Evolutionary conservation across 2,888 invertebrate species (phyloP).

Genomic region (Pilophorus perplexus): DNA sequence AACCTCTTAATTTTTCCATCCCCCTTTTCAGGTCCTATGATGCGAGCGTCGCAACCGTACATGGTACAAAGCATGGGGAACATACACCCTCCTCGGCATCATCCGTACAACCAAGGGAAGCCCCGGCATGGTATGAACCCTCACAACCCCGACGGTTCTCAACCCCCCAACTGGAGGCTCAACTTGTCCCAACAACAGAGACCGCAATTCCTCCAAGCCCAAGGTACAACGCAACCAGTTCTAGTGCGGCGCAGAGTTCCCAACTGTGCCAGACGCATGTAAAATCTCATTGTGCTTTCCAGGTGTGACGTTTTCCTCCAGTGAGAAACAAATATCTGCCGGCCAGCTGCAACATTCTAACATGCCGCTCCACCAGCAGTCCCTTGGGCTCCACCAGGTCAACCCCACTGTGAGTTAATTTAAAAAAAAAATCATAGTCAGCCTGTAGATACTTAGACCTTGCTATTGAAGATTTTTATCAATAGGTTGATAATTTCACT

Average conservation of each 20-base stretch:
- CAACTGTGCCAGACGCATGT: no score
- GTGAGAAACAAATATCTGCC: slow-evolving; percentile 33
- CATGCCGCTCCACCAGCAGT: slow-evolving; percentile 50
- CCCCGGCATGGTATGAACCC: slow-evolving; percentile 17
- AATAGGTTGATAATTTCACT: no score
- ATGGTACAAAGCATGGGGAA: slow-evolving; percentile 24
- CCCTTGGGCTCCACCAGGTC: slow-evolving; percentile 51
- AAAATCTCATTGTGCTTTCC: no score
- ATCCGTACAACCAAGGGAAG: slow-evolving; percentile 32
- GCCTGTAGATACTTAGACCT: no score
- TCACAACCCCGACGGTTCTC: slow-evolving; percentile 7
- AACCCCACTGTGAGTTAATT: slow-evolving; percentile 51
- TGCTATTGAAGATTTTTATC: no score
- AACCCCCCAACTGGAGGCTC: slow-evolving; percentile 38
- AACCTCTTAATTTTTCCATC: no score
- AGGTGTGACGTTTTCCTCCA: slow-evolving; percentile 37
- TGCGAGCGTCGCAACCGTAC: slow-evolving; percentile 41
- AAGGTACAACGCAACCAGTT: no score
- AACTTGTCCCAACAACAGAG: slow-evolving; percentile 43
- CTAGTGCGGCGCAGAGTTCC: no score
- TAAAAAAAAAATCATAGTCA: no score
- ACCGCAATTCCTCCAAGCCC: slow-evolving; percentile 46
- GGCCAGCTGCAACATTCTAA: slow-evolving; percentile 41
- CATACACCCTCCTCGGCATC: slow-evolving; percentile 26
- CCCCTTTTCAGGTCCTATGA: slow-evolving; percentile 38